These are phyloP conservation scores for Carterocephalus palaemon DNA, from an alignment of 2,888 invertebrate species.

Conservation along the genomic window DNA sequence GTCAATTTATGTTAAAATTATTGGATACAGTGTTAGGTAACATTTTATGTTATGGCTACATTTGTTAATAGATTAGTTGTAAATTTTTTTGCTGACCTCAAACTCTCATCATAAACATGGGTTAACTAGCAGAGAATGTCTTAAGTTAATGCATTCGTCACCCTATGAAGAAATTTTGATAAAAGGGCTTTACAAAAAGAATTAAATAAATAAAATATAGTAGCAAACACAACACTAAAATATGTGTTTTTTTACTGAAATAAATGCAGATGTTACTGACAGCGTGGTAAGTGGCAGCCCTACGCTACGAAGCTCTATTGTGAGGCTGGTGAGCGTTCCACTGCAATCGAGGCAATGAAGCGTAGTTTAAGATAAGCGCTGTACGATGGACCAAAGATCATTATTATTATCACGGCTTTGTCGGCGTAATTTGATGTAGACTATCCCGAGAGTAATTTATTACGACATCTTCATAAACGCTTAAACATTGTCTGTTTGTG, in stretches of 20 bases:
- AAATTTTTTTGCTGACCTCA: too few relatives aligned
- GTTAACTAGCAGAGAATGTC: too few relatives aligned
- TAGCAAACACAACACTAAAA: too few relatives aligned
- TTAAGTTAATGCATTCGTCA: too few relatives aligned
- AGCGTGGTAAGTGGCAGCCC: too few relatives aligned
- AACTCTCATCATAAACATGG: too few relatives aligned
- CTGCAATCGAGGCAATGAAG: conserved; percentile 58
- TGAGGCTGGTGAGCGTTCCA: conserved; percentile 54
- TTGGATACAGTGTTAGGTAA: neutral
- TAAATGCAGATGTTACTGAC: too few relatives aligned
- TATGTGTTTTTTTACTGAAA: too few relatives aligned
- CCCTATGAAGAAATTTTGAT: too few relatives aligned
- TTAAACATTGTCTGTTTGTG: conserved; percentile 9
- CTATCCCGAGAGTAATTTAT: conserved; percentile 21
- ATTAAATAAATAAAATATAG: too few relatives aligned
- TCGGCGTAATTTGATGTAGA: conserved; percentile 19
- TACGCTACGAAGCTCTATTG: conserved; percentile 40
- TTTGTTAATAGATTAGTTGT: neutral
- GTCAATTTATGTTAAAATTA: neutral
- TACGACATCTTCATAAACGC: conserved; percentile 23
- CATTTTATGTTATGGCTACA: neutral
- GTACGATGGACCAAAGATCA: conserved; percentile 24
- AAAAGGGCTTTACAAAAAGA: too few relatives aligned
- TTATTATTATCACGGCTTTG: conserved; percentile 24
- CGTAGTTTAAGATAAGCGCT: conserved; percentile 52